Conservation (phyloP, 2,797 vertebrate genomes). For the Euthynnus affinis region DNA sequence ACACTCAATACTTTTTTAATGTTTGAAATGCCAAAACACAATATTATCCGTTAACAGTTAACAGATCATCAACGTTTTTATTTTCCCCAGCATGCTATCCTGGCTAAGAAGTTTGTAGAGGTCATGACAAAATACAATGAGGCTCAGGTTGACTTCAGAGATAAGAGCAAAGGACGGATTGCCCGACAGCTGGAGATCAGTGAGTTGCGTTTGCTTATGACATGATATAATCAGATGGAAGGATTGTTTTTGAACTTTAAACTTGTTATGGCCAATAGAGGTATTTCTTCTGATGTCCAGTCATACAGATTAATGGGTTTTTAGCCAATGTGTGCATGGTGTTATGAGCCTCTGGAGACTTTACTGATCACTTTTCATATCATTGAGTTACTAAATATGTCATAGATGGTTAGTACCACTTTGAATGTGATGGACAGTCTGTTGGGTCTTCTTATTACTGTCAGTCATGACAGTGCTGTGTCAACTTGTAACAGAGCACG, state of each 20-base stretch:
- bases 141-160: conserved; percentile 93
- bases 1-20: background rate
- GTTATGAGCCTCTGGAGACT: background rate
- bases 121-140: conserved; percentile 97
- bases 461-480: background rate
- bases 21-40: background rate
- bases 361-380: background rate
- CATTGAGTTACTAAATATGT: background rate
- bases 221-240: background rate
- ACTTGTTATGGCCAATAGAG: too few relatives aligned
- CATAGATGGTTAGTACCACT: background rate
- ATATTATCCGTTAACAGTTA: background rate
- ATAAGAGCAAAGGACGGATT: conserved; percentile 95
- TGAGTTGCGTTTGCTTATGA: conserved; percentile 75
- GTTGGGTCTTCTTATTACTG: background rate
- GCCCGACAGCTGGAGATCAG: conserved; percentile 95
- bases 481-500: too few relatives aligned
- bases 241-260: too few relatives aligned
- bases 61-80: background rate
- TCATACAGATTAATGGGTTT: too few relatives aligned
- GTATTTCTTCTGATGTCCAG: too few relatives aligned
- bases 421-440: background rate
- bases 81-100: conserved; percentile 88
- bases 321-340: background rate
- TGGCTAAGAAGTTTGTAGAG: conserved; percentile 95